A percentile compares a stretch with the other conserved stretches of the same genome.
phyloP scores from a whole-genome alignment of 2,797 vertebrate genomes.

The Novumbra hubbsi region DNA sequence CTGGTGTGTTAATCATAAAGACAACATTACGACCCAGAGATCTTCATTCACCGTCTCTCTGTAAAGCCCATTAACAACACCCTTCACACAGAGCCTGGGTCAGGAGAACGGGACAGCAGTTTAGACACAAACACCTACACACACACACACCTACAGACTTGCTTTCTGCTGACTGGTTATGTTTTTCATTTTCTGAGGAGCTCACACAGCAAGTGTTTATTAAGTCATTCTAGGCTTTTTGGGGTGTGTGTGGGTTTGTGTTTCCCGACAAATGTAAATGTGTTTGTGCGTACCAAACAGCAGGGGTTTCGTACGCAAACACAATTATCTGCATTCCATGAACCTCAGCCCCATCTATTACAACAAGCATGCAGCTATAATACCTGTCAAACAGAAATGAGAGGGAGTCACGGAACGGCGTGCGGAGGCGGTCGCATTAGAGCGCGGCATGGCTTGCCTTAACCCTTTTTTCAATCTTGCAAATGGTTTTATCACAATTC shows the following conservation, averaged over 20 bases:
- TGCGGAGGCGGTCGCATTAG: too few species aligned
- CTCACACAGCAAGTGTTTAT: conserved; percentile 56
- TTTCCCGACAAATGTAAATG: not conserved
- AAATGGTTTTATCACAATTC: too few species aligned
- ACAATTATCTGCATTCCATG: not conserved
- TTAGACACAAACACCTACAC: not conserved
- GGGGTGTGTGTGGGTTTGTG: not conserved
- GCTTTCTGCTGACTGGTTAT: conserved; percentile 55
- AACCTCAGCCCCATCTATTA: not conserved
- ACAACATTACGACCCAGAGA: not conserved
- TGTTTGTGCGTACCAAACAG: not conserved
- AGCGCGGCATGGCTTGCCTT: too few species aligned
- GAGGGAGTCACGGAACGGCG: too few species aligned
- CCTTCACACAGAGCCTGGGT: not conserved
- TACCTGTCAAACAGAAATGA: not conserved
- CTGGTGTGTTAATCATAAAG: not conserved
- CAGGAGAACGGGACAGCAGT: not conserved
- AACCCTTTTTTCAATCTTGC: too few species aligned
- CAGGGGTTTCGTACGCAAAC: not conserved
- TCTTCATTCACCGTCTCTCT: not conserved
- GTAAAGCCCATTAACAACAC: not conserved
- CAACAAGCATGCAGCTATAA: not conserved
- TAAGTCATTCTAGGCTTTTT: conserved; percentile 33
- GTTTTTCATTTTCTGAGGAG: conserved; percentile 47
- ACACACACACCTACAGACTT: conserved; percentile 13